Conservation (phyloP, 2,888 invertebrate species). For the Maniola hyperantus region DNA sequence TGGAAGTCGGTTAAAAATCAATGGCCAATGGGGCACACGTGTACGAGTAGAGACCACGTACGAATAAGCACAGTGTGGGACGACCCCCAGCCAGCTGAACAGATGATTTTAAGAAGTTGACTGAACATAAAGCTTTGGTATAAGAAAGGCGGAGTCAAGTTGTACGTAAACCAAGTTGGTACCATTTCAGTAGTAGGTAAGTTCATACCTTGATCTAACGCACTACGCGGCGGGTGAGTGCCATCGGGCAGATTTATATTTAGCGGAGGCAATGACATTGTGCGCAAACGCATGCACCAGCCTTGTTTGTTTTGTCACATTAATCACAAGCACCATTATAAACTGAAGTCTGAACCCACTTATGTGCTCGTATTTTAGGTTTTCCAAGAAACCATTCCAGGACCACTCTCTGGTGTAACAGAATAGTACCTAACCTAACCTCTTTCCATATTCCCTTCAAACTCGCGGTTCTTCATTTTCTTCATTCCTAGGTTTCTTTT, state of each 20-base stretch:
- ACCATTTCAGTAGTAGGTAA: background rate
- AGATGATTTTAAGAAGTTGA: too few relatives aligned
- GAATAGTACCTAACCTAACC: background rate
- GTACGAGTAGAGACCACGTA: too few relatives aligned
- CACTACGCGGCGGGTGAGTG: conserved; percentile 32
- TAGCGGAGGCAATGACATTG: conserved; percentile 48
- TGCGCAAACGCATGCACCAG: conserved; percentile 33
- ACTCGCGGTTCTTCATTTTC: too few relatives aligned
- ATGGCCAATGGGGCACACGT: too few relatives aligned
- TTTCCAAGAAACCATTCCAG: conserved; percentile 2
- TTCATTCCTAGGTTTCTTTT: too few relatives aligned
- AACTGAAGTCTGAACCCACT: background rate
- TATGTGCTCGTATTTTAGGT: background rate
- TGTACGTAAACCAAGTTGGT: too few relatives aligned
- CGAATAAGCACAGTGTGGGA: too few relatives aligned
- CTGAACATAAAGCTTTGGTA: too few relatives aligned
- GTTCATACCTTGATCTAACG: conserved; percentile 30
- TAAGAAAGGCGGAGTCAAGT: too few relatives aligned
- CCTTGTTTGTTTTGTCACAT: conserved; percentile 38
- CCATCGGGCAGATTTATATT: conserved; percentile 42
- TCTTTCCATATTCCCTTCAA: too few relatives aligned
- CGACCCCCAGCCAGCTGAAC: too few relatives aligned
- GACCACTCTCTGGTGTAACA: background rate
- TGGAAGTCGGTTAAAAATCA: too few relatives aligned
- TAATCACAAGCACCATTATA: conserved; percentile 32